Conservation (phyloP, 1,140 invertebrate genomes). For the Brachionus rotundiformis region DNA sequence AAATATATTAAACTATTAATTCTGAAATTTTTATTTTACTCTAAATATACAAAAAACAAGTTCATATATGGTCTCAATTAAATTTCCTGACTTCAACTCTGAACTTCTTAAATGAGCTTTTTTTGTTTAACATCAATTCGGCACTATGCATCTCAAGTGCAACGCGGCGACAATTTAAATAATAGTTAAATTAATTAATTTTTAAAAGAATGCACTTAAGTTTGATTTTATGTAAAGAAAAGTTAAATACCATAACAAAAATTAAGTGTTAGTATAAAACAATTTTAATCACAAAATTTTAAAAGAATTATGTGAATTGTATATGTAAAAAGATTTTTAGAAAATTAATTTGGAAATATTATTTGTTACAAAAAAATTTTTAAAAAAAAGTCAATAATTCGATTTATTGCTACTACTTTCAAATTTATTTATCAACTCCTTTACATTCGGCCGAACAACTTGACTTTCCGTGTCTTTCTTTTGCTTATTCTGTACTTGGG, state of each 20-base stretch:
- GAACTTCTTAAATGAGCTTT: background rate
- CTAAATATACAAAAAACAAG: slow-evolving; percentile 28
- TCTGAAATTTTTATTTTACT: background rate
- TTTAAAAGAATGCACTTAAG: background rate
- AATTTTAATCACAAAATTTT: slow-evolving; percentile 48
- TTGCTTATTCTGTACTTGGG: background rate
- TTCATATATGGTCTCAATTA: slow-evolving; percentile 1
- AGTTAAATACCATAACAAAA: background rate
- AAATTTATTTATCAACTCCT: slow-evolving; percentile 50
- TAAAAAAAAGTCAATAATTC: slow-evolving; percentile 36
- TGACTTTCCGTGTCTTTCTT: background rate
- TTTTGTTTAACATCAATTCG: background rate
- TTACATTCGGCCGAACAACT: background rate
- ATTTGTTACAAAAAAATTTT: slow-evolving; percentile 22
- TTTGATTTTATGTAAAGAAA: background rate
- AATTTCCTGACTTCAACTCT: background rate
- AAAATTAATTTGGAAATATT: slow-evolving; percentile 48
- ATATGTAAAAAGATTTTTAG: background rate
- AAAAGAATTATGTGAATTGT: slow-evolving; percentile 33
- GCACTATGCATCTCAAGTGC: background rate
- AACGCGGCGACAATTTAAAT: background rate
- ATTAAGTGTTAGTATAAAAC: slow-evolving; percentile 17
- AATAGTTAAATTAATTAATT: background rate
- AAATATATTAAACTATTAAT: background rate
- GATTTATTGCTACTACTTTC: slow-evolving; percentile 48